Percentiles rank a stretch among this genome's conserved stretches.
Conservation (phyloP, 2,888 invertebrate genomes). For the Epicampocera succincta region DNA sequence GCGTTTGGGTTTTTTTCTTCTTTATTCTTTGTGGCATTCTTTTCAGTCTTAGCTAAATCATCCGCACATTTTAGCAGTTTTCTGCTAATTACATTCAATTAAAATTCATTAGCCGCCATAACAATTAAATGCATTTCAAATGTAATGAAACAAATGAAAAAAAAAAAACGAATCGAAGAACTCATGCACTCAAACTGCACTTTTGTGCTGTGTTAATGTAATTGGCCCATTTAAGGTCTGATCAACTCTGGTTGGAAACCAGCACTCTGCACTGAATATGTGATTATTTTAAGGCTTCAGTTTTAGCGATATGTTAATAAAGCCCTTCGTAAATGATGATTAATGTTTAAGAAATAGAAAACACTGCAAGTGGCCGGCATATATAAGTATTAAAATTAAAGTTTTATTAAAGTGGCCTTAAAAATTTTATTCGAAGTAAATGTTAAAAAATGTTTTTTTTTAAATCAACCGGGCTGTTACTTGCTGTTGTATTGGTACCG, state of each 20-base stretch:
- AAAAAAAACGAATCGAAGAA: constrained; percentile 2
- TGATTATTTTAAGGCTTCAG: neutral
- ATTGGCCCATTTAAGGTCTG: constrained; percentile 55
- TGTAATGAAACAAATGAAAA: constrained; percentile 47
- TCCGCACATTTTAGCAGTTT: constrained; percentile 60
- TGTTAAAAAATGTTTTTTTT: too few species aligned
- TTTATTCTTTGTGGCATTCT: neutral
- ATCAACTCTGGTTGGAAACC: constrained; percentile 45
- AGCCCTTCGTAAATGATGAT: too few species aligned
- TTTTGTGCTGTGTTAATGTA: constrained; percentile 33
- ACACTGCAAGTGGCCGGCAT: too few species aligned
- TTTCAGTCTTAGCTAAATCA: constrained; percentile 55
- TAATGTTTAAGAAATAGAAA: too few species aligned
- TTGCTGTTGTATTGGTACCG: too few species aligned
- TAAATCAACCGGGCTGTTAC: too few species aligned
- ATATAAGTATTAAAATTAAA: too few species aligned
- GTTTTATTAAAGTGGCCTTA: too few species aligned
- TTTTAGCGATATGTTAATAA: too few species aligned
- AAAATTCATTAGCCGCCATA: constrained; percentile 72
- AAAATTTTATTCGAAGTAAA: too few species aligned
- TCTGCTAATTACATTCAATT: constrained; percentile 72
- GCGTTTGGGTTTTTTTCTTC: neutral
- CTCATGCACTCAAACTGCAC: constrained; percentile 32
- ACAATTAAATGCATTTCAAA: constrained; percentile 71
- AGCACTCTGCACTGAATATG: constrained; percentile 36